A percentile compares a stretch with the other conserved stretches of the same genome.
Evolutionary conservation across 2,888 invertebrate genomes (phyloP).

Genomic region (Crocallis elinguaria): DNA sequence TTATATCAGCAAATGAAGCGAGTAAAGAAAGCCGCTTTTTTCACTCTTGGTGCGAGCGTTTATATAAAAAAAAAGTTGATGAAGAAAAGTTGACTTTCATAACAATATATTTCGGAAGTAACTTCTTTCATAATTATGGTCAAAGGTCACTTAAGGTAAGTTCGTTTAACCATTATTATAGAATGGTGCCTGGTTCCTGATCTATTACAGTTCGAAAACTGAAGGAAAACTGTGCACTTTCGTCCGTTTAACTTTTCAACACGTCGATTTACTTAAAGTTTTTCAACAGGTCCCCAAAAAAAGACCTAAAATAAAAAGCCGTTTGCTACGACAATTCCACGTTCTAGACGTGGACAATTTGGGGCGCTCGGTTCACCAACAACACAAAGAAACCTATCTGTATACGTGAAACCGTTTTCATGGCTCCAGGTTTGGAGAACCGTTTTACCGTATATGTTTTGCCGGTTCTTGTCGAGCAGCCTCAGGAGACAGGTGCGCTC

Average conservation of each 20-base stretch:
- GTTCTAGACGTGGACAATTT: conserved; percentile 19
- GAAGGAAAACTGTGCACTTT: not conserved
- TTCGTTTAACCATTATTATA: no score
- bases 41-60: no score
- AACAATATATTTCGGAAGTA: no score
- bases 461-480: conserved; percentile 1
- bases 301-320: conserved; percentile 1
- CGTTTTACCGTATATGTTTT: conserved; percentile 7
- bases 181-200: no score
- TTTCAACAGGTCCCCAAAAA: conserved; percentile 9
- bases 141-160: no score
- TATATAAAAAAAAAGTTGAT: no score
- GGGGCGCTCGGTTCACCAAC: conserved; percentile 14
- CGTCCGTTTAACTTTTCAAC: conserved; percentile 2
- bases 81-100: no score
- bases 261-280: not conserved
- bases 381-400: conserved; percentile 22
- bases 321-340: conserved; percentile 12
- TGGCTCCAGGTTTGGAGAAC: conserved; percentile 1
- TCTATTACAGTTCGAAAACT: no score
- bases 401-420: conserved; percentile 12
- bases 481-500: conserved; percentile 66
- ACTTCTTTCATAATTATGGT: no score
- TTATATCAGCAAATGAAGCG: no score
- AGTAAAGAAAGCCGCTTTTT: no score